Base-by-base conservation (phyloP, 2,888 invertebrate species). In the Chrysotoxum bicinctum region DNA sequence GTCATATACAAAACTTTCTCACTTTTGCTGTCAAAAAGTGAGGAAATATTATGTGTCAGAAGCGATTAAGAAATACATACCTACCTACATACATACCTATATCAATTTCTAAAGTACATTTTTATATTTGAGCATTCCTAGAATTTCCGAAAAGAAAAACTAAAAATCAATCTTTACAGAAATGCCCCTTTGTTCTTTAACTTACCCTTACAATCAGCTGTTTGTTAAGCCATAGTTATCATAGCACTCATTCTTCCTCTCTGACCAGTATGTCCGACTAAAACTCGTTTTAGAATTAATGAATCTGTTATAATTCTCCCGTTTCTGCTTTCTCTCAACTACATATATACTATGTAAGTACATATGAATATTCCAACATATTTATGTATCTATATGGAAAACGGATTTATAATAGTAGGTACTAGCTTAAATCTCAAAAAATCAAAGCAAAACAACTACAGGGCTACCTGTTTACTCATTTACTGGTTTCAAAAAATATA, bases 201-300 rank as follows among this genome's bases (percentile, higher is more conserved):
- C 21, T 8, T 37, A 58, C 21, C 37, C 37, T 58, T 14, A 35
- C 21, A 37, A 37, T 37, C 58, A 58, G 58, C 58, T 58, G 58
- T 37, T 37, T 37, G 14, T 21, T 9, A 3, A 16, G 7, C 35
- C 35, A 10, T 9, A 56, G 35, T 37, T 21, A 58, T 35, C 9
- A 26, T 35, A 12, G 9, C 21, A 58, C 21, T 21, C 21, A 58
- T 58, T 58, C 1, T 35, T 35, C n/a, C n/a, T 21, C 21, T 37
- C 35, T 37, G 35, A 19, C 14, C 14, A 58, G 58, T 58, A 7
- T 37, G 21, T 37, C 8, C 58, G 21, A 37, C 14, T 58, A 14
- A 58, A 58, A 58, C 58, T 58, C 1, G 58, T 58, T 58, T 58
- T 26, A 26, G 14, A 50, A 14, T 14, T 2, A 19, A 21, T 21